Conservation (phyloP, 2,113 vertebrate genomes). For the Micronycteris hirsuta region DNA sequence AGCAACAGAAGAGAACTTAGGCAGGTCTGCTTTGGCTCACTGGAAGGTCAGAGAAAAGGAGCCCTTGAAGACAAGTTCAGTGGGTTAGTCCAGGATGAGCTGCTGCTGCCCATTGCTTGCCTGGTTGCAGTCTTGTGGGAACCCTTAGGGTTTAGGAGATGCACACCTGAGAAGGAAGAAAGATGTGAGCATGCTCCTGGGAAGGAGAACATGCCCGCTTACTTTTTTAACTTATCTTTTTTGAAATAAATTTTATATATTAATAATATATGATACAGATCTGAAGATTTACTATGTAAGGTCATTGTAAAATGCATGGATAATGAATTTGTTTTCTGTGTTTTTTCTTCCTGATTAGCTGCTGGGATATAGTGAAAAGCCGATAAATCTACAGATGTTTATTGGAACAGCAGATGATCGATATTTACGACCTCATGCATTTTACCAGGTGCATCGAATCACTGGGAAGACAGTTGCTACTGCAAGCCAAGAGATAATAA, state of each 20-base stretch:
- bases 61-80: neutral
- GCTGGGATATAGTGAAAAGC: conserved; percentile 95
- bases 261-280: neutral
- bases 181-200: neutral
- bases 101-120: neutral
- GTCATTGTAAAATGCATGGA: conserved; percentile 32
- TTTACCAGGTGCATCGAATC: conserved; percentile 99
- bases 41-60: neutral
- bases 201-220: neutral
- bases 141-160: neutral
- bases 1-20: neutral
- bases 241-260: conserved; percentile 27
- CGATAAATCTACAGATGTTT: conserved; percentile 98
- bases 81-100: neutral
- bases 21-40: neutral
- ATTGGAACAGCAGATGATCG: conserved; percentile 98
- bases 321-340: neutral
- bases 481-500: conserved; percentile 95
- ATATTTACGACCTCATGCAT: conserved; percentile 95
- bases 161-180: neutral
- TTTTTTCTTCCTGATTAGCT: conserved; percentile 84
- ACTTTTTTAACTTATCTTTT: neutral
- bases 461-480: conserved; percentile 98
- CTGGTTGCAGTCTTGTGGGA: neutral
- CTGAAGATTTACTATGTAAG: neutral